Evolutionary conservation across 1,140 invertebrate genomes (phyloP).

Genomic region (Hylaeus anthracinus): DNA sequence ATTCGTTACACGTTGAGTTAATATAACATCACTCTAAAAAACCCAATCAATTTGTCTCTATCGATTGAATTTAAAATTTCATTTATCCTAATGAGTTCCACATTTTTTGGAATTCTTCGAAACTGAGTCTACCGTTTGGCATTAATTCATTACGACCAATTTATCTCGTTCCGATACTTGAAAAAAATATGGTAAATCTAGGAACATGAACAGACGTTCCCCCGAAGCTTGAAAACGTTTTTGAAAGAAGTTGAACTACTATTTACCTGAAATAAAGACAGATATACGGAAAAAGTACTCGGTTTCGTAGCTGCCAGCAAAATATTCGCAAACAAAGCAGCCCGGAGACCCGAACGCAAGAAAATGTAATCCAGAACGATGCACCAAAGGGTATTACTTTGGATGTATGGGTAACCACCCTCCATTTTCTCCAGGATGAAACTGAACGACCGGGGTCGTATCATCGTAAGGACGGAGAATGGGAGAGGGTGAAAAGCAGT

Average conservation of each 20-base stretch:
- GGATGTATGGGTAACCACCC: conserved; percentile 11
- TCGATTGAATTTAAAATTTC: too few species aligned
- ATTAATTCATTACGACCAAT: too few species aligned
- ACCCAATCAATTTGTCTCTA: too few species aligned
- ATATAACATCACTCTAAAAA: too few species aligned
- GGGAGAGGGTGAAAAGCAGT: conserved; percentile 36
- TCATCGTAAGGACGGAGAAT: conserved; percentile 9
- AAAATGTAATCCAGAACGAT: conserved; percentile 26
- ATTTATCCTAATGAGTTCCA: too few species aligned
- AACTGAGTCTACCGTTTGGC: too few species aligned
- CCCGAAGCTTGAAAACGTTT: not conserved
- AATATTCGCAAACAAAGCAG: conserved; percentile 31
- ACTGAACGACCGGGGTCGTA: conserved; percentile 17
- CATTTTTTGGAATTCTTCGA: too few species aligned
- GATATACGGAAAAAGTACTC: not conserved
- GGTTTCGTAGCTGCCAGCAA: not conserved
- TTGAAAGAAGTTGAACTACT: not conserved
- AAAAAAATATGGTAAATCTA: too few species aligned
- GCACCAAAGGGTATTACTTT: conserved; percentile 18
- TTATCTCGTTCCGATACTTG: too few species aligned
- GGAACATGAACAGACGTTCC: not conserved
- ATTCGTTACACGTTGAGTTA: too few species aligned
- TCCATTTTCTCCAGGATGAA: conserved; percentile 21
- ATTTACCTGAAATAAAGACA: not conserved
- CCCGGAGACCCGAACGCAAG: not conserved